Evolutionary conservation across 2,113 vertebrate genomes (phyloP).

Genomic region (Trematocara marginatum): DNA sequence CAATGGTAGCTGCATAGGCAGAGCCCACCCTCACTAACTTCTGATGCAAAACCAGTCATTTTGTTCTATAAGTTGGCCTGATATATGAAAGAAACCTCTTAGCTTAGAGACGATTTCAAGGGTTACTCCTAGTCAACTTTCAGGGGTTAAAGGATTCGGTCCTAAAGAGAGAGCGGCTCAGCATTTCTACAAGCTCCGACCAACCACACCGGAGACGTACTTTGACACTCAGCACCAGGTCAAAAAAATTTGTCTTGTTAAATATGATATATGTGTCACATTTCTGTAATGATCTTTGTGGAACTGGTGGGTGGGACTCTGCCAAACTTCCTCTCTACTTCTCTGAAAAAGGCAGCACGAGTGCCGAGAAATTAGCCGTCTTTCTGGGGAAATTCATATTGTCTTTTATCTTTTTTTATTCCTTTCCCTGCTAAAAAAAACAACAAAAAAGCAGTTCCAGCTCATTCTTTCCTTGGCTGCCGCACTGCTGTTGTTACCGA

Average conservation of each 20-base stretch:
- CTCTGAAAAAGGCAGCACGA: not conserved
- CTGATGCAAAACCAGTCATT: not conserved
- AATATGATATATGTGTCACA: not conserved
- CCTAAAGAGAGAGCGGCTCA: not conserved
- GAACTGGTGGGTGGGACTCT: not conserved
- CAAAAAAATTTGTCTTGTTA: not conserved
- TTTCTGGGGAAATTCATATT: not conserved
- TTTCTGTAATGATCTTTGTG: constrained; percentile 1
- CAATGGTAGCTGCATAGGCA: not conserved
- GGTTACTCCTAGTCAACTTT: not conserved
- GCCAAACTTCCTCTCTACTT: not conserved
- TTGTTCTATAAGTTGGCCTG: not conserved
- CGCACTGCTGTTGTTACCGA: not conserved
- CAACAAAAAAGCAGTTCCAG: not conserved
- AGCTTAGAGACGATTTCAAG: not conserved
- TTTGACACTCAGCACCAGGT: not conserved
- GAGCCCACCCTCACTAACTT: not conserved
- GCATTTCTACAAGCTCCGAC: not conserved
- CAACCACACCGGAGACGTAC: not conserved
- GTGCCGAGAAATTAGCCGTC: not conserved
- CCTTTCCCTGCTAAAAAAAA: not conserved
- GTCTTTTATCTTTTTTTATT: not conserved
- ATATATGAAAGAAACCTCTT: not conserved
- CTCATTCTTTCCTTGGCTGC: constrained; percentile 1
- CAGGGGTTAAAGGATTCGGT: not conserved